Evolutionary conservation across 2,888 invertebrate genomes (phyloP).

Genomic region (Lottia scabra): DNA sequence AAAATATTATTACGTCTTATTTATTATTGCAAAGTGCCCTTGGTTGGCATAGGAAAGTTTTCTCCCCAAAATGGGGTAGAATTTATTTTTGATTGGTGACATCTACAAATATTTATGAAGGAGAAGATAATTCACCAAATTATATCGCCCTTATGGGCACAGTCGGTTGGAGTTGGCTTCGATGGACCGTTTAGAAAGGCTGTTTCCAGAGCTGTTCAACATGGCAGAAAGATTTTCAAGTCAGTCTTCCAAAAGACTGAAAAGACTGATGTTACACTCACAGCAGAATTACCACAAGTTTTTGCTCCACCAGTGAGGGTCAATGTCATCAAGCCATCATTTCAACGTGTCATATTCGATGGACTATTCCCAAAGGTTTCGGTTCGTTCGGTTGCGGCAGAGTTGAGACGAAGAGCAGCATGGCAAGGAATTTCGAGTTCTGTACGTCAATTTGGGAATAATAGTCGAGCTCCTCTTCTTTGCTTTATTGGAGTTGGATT

Average conservation of each 20-base stretch:
- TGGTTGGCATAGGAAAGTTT: too few species aligned
- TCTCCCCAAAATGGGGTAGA: background rate
- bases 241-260: slow-evolving; percentile 13
- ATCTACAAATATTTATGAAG: slow-evolving; percentile 4
- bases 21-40: too few species aligned
- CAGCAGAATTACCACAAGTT: slow-evolving; percentile 7
- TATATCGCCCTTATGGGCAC: slow-evolving; percentile 29
- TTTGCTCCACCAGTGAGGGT: background rate
- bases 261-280: background rate
- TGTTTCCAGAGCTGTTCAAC: slow-evolving; percentile 12
- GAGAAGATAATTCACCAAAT: slow-evolving; percentile 9
- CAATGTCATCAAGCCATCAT: background rate
- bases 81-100: background rate
- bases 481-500: slow-evolving; percentile 45
- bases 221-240: slow-evolving; percentile 20
- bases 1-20: too few species aligned
- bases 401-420: slow-evolving; percentile 39
- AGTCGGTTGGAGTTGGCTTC: slow-evolving; percentile 19
- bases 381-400: slow-evolving; percentile 36
- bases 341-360: slow-evolving; percentile 12
- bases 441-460: slow-evolving; percentile 23
- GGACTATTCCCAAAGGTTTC: slow-evolving; percentile 31
- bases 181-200: background rate
- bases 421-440: slow-evolving; percentile 27
- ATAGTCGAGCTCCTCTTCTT: slow-evolving; percentile 35